phyloP scores from a whole-genome alignment of 2,113 vertebrate genomes.

The Cichladusa arquata region DNA sequence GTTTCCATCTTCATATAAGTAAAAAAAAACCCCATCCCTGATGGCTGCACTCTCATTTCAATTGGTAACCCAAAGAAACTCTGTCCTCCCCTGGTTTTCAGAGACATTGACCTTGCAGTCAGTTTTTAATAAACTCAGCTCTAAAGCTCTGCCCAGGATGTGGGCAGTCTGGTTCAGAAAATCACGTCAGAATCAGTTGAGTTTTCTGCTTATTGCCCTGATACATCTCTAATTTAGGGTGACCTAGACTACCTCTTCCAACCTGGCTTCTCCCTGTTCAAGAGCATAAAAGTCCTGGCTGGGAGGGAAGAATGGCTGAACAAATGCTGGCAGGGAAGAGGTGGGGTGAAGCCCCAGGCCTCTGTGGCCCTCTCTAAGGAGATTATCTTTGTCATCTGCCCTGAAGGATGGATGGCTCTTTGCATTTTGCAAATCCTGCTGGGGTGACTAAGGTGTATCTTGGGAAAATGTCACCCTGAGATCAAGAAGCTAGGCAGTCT shows the following conservation, averaged over 20 bases:
- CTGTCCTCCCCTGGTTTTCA: neutral
- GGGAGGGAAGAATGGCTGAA: neutral
- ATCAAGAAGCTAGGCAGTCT: neutral
- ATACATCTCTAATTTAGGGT: neutral
- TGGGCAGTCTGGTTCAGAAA: neutral
- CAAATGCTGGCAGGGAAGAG: neutral
- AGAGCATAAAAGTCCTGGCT: neutral
- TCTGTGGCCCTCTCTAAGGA: neutral
- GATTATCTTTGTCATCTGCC: neutral
- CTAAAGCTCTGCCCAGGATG: neutral
- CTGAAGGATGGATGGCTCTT: neutral
- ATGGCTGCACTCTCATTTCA: neutral
- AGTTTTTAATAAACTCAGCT: neutral
- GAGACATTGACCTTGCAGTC: neutral
- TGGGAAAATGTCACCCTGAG: neutral
- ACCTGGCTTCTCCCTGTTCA: neutral
- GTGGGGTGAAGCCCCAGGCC: neutral
- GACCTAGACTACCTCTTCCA: neutral
- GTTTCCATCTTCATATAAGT: neutral
- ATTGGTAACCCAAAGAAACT: neutral
- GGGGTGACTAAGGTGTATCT: neutral
- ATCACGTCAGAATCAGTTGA: fast-evolving
- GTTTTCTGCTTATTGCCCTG: neutral
- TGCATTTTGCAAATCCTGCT: neutral
- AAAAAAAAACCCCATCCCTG: neutral